A percentile compares a stretch with the other conserved stretches of the same genome.
Evolutionary conservation across 1,140 invertebrate species (phyloP).

Genomic region (Drosophila subobscura): DNA sequence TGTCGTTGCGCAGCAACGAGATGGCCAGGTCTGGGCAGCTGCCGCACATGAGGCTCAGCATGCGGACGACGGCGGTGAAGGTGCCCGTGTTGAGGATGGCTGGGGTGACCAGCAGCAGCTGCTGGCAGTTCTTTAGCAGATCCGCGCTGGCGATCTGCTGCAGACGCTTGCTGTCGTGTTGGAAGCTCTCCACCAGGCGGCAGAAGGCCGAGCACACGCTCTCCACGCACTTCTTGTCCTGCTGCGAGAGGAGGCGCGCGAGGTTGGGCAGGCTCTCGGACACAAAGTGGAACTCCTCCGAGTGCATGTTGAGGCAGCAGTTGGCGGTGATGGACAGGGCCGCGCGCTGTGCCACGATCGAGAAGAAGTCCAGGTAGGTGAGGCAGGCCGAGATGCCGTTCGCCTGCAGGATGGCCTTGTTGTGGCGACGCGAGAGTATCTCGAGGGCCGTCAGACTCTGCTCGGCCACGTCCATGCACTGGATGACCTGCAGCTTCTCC

Average conservation of each 20-base stretch:
- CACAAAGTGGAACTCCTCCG: conserved; percentile 97
- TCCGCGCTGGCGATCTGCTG: conserved; percentile 98
- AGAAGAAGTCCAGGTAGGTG: conserved; percentile 98
- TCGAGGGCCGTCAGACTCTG: conserved; percentile 98
- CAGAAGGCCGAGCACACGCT: conserved; percentile 98
- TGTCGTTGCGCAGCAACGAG: conserved; percentile 95
- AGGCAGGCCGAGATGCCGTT: conserved; percentile 97
- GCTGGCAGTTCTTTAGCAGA: conserved; percentile 95
- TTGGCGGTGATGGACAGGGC: conserved; percentile 98
- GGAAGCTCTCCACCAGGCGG: conserved; percentile 97
- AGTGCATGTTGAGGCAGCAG: conserved; percentile 96
- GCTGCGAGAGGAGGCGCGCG: conserved; percentile 93
- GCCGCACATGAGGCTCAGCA: conserved; percentile 97
- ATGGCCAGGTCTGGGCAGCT: conserved; percentile 97
- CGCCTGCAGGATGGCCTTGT: conserved; percentile 97
- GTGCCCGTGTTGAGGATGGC: conserved; percentile 96
- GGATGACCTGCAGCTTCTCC: conserved; percentile 98
- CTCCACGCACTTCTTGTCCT: conserved; percentile 99
- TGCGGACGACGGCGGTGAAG: conserved; percentile 97
- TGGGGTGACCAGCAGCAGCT: conserved; percentile 95
- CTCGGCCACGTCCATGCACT: conserved; percentile 99
- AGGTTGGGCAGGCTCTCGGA: conserved; percentile 94
- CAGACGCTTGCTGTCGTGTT: conserved; percentile 94
- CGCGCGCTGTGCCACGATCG: conserved; percentile 97
- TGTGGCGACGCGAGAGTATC: conserved; percentile 97